Evolutionary conservation across 2,888 invertebrate genomes (phyloP).

Genomic region (Spodoptera picta): DNA sequence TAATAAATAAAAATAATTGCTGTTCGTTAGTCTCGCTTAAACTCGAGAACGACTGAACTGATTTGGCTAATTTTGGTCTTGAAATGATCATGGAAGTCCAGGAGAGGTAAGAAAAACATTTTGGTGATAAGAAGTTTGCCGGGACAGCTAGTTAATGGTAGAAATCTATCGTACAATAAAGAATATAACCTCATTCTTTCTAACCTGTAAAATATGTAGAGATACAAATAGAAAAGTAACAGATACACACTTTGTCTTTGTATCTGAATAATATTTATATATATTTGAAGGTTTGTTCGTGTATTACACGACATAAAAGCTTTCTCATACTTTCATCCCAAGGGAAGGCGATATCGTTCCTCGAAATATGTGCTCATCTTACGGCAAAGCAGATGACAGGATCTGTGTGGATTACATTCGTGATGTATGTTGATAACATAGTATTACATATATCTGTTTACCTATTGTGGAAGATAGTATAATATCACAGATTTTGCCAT

Average conservation of each 20-base stretch:
- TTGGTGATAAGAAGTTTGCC: too few species aligned
- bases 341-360: constrained; percentile 15
- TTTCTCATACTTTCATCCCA: constrained; percentile 29
- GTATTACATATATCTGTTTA: constrained; percentile 4
- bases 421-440: constrained; percentile 36
- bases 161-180: too few species aligned
- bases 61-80: too few species aligned
- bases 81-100: too few species aligned
- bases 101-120: too few species aligned
- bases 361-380: constrained; percentile 27
- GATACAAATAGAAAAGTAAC: constrained; percentile 4
- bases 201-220: not conserved
- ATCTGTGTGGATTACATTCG: constrained; percentile 17
- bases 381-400: constrained; percentile 26
- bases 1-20: too few species aligned
- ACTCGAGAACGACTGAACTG: too few species aligned
- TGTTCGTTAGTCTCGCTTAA: too few species aligned
- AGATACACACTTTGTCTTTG: constrained; percentile 34
- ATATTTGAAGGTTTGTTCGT: constrained; percentile 32
- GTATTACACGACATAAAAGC: constrained; percentile 29
- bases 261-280: constrained; percentile 31
- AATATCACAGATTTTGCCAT: not conserved
- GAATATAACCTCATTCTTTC: too few species aligned
- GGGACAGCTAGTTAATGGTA: too few species aligned
- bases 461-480: not conserved